These are phyloP conservation scores for Gymnoscopelus braueri DNA, from an alignment of 2,797 vertebrate genomes.

Conservation along the genomic window DNA sequence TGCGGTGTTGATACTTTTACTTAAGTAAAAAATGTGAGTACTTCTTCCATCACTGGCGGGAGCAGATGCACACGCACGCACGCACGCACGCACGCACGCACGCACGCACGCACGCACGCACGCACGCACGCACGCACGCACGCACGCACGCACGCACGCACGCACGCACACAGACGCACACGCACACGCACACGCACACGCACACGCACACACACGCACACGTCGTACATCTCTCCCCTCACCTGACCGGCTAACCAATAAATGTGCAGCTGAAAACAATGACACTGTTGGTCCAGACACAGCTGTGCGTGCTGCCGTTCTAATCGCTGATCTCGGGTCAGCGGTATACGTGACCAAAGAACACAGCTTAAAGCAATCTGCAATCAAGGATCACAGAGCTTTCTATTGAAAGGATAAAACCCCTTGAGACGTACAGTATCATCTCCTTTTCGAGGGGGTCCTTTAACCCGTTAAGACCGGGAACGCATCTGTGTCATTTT, in stretches of 20 bases:
- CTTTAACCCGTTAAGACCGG: too few relatives aligned
- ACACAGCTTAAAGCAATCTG: too few relatives aligned
- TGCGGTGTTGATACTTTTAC: too few relatives aligned
- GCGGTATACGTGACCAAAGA: constrained; percentile 8
- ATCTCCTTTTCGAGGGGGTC: too few relatives aligned
- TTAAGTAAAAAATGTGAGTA: too few relatives aligned
- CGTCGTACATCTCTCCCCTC: background rate
- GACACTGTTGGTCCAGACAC: constrained; percentile 32
- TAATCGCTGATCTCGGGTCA: constrained; percentile 44
- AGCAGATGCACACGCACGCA: too few relatives aligned
- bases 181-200: constrained; percentile 48
- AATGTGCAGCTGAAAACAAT: constrained; percentile 58
- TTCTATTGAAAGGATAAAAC: too few relatives aligned
- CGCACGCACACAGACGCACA: constrained; percentile 26
- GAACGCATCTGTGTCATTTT: too few relatives aligned
- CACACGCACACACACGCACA: background rate
- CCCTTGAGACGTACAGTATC: too few relatives aligned
- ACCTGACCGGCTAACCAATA: constrained; percentile 14
- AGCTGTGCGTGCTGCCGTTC: constrained; percentile 17
- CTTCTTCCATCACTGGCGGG: too few relatives aligned
- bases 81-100: too few relatives aligned
- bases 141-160: constrained; percentile 1
- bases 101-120: background rate
- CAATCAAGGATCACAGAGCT: too few relatives aligned
- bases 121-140: background rate